phyloP scores from a whole-genome alignment of 2,797 vertebrate species.

The Perodicticus potto region DNA sequence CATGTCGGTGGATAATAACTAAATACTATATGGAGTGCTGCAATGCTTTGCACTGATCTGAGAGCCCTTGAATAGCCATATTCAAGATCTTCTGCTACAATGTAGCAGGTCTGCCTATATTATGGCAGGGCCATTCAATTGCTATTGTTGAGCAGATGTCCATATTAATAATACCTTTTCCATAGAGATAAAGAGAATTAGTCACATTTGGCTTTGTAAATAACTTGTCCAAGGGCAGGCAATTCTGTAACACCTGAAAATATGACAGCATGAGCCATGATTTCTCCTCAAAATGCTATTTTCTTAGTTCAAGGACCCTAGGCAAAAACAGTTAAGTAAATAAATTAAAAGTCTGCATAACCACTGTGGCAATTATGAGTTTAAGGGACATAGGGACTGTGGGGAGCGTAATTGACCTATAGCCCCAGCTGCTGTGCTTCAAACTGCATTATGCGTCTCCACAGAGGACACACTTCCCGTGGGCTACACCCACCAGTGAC shows the following conservation, averaged over 20 bases:
- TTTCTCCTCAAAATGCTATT: background rate
- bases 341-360: background rate
- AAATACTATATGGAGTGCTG: background rate
- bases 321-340: background rate
- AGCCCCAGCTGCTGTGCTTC: background rate
- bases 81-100: background rate
- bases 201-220: slow-evolving; percentile 26
- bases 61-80: background rate
- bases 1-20: background rate
- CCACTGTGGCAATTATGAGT: background rate
- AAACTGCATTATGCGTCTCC: background rate
- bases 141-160: background rate
- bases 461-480: background rate
- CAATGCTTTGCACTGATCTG: background rate
- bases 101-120: background rate
- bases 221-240: background rate
- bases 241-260: background rate
- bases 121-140: background rate
- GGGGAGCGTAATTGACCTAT: background rate
- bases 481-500: background rate
- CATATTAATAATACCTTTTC: background rate
- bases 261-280: background rate
- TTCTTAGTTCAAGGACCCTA: background rate
- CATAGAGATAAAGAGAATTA: background rate
- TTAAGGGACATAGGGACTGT: background rate